Evolutionary conservation across 2,888 invertebrate genomes (phyloP).

Genomic region (Drosophila pseudotalamancana): DNA sequence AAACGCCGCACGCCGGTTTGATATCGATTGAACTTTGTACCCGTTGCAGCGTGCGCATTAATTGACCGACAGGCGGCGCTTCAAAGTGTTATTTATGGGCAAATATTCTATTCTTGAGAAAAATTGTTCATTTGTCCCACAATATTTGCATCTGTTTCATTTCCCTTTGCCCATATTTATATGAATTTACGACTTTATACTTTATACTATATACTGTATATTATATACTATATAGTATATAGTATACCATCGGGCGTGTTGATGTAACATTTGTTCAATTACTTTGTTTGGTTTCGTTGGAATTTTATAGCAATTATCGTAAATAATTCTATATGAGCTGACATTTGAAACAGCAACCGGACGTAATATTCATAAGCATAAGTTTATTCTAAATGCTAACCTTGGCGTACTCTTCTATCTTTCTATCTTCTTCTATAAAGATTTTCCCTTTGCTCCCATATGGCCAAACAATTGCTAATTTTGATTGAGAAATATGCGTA

Average conservation of each 20-base stretch:
- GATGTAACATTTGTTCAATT: constrained; percentile 58
- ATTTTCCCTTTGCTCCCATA: neutral
- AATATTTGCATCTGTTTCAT: constrained; percentile 54
- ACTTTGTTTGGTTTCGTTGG: constrained; percentile 48
- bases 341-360: constrained; percentile 2
- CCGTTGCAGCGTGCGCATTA: constrained; percentile 21
- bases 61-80: constrained; percentile 49
- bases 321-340: constrained; percentile 42
- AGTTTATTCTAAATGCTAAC: constrained; percentile 1
- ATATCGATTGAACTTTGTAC: constrained; percentile 50
- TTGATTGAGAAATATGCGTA: constrained; percentile 18
- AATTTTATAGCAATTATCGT: constrained; percentile 47
- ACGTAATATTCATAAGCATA: neutral
- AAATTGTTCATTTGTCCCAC: constrained; percentile 32
- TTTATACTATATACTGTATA: constrained; percentile 19
- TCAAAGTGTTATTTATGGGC: constrained; percentile 64
- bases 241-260: constrained; percentile 22
- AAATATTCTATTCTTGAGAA: constrained; percentile 1
- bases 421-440: neutral
- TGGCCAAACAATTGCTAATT: constrained; percentile 45
- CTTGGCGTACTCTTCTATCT: neutral
- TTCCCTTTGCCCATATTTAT: constrained; percentile 41
- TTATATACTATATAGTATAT: constrained; percentile 8
- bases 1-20: constrained; percentile 38
- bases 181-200: constrained; percentile 66